Evolutionary conservation across 2,888 invertebrate genomes (phyloP), one percentile per base, ranked within the genome.

Genomic region (Sclerodermus sp.): DNA sequence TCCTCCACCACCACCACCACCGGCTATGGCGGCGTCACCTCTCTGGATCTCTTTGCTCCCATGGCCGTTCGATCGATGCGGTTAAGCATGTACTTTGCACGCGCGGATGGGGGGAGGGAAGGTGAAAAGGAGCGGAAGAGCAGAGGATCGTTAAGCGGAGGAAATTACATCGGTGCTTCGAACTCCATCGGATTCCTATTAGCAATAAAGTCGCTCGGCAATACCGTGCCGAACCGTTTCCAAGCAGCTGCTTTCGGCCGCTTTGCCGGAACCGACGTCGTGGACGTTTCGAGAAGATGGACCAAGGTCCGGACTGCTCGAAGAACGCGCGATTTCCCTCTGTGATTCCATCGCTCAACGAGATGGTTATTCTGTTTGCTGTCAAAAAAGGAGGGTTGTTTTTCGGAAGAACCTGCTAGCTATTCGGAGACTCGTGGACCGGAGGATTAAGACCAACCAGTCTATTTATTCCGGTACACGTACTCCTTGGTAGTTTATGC

Each of bases 191-290:
- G 60, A 67, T 65, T 70, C 62, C 69, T 68, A 71, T 71, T 72
- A 71, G 70, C 71, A 71, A 71, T 71, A 69, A 72, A 73, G 68
- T 68, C 62, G 59, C 37, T 29, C 42, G 29, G 51, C 42, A 48
- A 41, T 37, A 40, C 55, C 3, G 52, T 44, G 47, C 50, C 53
- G 53, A 60, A 56, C 58, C 51, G 56, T 58, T 55, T 57, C 45
- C 53, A 55, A 46, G 39, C 44, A n/a, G 23, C 8, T 3, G 4
- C 3, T 23, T 23, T 23, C 8, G 23, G 23, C 8, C 23, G 23
- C 8, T 23, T 23, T 8, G 23, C 8, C 8, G 23, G 8, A 23
- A 23, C 23, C 23, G 23, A 23, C 3, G 23, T 8, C 8, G 23
- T 23, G 23, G 8, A 23, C 23, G 23, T 8, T 23, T 8, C 23